phyloP scores from a whole-genome alignment of 2,113 vertebrate genomes.

The Ariopsis seemanni region DNA sequence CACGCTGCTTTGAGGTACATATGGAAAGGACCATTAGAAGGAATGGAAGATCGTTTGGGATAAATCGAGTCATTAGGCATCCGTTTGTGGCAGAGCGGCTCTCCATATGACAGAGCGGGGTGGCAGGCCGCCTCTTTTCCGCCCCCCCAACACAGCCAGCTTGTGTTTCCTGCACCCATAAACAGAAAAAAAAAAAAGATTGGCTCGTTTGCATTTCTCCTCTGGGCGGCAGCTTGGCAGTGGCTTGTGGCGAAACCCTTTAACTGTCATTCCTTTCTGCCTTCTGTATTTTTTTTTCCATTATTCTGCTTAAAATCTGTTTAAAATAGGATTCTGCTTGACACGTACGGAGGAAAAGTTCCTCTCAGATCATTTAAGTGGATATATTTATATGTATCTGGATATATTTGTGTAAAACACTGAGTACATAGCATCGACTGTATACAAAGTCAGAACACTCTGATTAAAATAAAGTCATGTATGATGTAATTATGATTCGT shows the following conservation, averaged over 20 bases:
- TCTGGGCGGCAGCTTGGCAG: conserved; percentile 87
- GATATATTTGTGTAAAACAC: not conserved
- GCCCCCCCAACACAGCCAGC: conserved; percentile 69
- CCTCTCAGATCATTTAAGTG: not conserved
- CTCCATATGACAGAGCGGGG: conserved; percentile 87
- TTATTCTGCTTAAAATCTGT: not conserved
- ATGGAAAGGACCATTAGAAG: conserved; percentile 92
- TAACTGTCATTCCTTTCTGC: conserved; percentile 43
- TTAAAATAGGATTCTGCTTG: not conserved
- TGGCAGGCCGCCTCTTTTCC: conserved; percentile 57
- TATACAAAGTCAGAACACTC: not conserved
- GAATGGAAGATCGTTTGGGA: conserved; percentile 80
- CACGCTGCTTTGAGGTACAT: conserved; percentile 77
- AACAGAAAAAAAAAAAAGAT: conserved; percentile 91
- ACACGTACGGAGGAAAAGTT: not conserved
- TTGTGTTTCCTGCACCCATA: conserved; percentile 91
- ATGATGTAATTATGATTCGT: not conserved
- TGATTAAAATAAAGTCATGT: not conserved
- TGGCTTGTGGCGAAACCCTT: conserved; percentile 60
- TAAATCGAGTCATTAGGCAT: conserved; percentile 99
- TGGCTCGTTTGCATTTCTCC: conserved; percentile 91
- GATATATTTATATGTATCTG: not conserved
- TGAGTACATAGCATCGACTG: too few relatives aligned
- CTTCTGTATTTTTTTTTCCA: not conserved
- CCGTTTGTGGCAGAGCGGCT: conserved; percentile 91